phyloP scores from a whole-genome alignment of 2,113 vertebrate species.

The Cottus gobio region DNA sequence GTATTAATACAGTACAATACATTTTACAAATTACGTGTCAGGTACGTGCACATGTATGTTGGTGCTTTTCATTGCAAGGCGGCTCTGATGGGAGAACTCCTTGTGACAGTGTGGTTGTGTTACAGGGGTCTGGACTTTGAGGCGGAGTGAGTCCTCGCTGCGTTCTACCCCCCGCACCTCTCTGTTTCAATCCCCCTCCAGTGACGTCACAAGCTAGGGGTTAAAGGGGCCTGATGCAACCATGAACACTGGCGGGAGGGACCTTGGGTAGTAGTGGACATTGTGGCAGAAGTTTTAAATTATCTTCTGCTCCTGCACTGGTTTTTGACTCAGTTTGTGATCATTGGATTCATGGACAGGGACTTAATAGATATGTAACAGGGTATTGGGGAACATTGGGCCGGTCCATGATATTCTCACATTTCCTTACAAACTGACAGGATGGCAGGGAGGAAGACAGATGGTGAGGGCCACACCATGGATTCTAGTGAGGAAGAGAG shows the following conservation, averaged over 20 bases:
- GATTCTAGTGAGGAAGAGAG: not conserved
- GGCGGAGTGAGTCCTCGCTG: slow-evolving; percentile 11
- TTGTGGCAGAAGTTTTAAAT: not conserved
- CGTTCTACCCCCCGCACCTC: not conserved
- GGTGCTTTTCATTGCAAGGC: not conserved
- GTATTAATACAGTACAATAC: too few relatives aligned
- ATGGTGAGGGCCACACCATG: not conserved
- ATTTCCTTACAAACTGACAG: not conserved
- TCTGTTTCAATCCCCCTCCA: not conserved
- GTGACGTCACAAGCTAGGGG: slow-evolving; percentile 24
- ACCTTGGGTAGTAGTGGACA: not conserved
- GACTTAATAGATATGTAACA: not conserved
- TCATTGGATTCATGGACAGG: not conserved
- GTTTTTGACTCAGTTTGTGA: not conserved
- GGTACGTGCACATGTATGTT: not conserved
- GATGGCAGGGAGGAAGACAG: not conserved
- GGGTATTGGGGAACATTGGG: not conserved
- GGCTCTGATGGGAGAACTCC: not conserved
- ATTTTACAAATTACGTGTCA: not conserved
- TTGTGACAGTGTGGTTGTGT: not conserved
- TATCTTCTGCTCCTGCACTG: not conserved
- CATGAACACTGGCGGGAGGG: not conserved
- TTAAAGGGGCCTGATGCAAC: slow-evolving; percentile 49
- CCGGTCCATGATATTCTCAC: not conserved
- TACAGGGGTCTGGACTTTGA: slow-evolving; percentile 8